Conservation (phyloP, 2,113 vertebrate genomes). For the Thinocorus orbignyianus region DNA sequence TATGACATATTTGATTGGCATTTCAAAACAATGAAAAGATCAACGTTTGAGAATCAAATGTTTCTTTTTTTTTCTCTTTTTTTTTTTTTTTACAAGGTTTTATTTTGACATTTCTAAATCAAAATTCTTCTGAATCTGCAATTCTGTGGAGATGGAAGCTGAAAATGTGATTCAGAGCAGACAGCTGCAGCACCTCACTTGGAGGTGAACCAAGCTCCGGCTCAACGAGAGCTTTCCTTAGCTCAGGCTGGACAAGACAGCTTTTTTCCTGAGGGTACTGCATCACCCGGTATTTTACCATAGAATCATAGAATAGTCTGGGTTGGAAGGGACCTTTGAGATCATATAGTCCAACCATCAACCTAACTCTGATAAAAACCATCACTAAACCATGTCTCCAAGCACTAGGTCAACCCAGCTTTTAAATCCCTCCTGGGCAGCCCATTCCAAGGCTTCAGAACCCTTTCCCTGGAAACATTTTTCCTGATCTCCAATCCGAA, state of each 20-base stretch:
- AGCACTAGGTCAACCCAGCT: no score
- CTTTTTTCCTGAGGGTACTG: not conserved
- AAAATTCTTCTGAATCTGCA: conserved; percentile 20
- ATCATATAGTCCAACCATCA: no score
- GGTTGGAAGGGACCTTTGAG: no score
- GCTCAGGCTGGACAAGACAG: not conserved
- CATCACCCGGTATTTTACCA: not conserved
- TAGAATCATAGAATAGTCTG: no score
- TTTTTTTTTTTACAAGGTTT: not conserved
- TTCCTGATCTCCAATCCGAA: no score
- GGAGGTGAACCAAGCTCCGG: not conserved
- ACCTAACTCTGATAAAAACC: no score
- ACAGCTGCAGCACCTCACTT: not conserved
- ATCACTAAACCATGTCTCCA: no score
- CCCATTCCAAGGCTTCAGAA: no score
- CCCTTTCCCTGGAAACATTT: no score
- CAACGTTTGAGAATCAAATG: not conserved
- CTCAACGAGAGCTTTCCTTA: not conserved
- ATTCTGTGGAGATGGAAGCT: not conserved
- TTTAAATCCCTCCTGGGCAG: no score
- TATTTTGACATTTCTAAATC: not conserved
- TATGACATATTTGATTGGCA: conserved; percentile 4
- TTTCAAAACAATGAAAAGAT: conserved; percentile 37
- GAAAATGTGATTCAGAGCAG: not conserved
- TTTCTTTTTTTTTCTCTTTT: not conserved